These are phyloP conservation scores for Aulostomus chinensis DNA, from an alignment of 2,797 vertebrate genomes.

Conservation along the genomic window DNA sequence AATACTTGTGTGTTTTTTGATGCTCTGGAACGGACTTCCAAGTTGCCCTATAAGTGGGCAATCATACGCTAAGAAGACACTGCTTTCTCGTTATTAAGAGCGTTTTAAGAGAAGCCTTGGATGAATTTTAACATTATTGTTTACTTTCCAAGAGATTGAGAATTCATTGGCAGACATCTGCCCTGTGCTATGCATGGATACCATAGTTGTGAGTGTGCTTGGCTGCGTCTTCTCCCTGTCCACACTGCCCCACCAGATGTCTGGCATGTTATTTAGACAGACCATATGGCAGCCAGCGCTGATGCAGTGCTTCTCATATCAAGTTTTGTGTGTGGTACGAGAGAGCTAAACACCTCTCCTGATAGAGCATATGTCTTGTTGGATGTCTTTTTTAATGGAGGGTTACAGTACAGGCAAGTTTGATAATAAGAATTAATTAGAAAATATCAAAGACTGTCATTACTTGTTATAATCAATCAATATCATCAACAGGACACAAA, in stretches of 20 bases:
- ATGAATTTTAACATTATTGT: background rate
- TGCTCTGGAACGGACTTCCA: too few relatives aligned
- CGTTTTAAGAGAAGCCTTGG: background rate
- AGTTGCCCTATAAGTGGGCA: too few relatives aligned
- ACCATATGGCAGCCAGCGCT: constrained; percentile 56
- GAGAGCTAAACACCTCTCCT: constrained; percentile 19
- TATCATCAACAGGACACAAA: too few relatives aligned
- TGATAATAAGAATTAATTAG: too few relatives aligned
- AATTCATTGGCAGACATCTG: constrained; percentile 23
- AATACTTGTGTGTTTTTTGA: too few relatives aligned
- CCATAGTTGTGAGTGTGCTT: constrained; percentile 12
- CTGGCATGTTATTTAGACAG: constrained; percentile 40
- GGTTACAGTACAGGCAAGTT: too few relatives aligned
- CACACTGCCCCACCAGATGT: constrained; percentile 60
- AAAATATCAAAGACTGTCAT: too few relatives aligned
- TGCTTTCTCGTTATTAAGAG: background rate
- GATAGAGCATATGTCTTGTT: constrained; percentile 34
- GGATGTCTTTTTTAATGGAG: constrained; percentile 28
- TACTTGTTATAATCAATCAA: too few relatives aligned
- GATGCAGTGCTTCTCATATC: constrained; percentile 46
- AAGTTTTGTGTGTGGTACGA: constrained; percentile 25
- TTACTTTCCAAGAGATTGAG: constrained; percentile 17
- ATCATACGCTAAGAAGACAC: too few relatives aligned
- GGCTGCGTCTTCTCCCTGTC: constrained; percentile 28
- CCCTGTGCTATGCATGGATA: constrained; percentile 21